Base-by-base conservation (phyloP, 1,140 invertebrate genomes). In the Eueides isabella region DNA sequence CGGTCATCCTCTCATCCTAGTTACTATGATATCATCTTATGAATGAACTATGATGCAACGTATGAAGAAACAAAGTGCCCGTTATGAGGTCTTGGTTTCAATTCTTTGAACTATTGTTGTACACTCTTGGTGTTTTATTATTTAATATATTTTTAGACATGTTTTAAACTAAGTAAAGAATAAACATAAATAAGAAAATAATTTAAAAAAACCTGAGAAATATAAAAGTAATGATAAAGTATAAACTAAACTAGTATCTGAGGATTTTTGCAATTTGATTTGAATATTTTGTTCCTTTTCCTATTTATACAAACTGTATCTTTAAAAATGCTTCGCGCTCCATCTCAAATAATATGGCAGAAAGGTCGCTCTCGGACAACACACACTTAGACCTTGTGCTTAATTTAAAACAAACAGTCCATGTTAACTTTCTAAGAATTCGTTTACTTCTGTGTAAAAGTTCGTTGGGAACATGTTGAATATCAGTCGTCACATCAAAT, bases 21-120 rank as follows among this genome's bases (percentile, higher is more conserved):
- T 72, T 75, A 61, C 70, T 48, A 71, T 72, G 67, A 69, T 74
- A 74, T 71, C 74, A 74, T 74, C 72, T 80, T 64, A 74, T 84
- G 76, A 85, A 82, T 87, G 79, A 77, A 79, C 71, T 75, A 29
- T 80, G 79, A 83, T 80, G 81, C 68, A 70, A 78, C 61, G 64
- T 48, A 69, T 55, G 44, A 48, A 76, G 19, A 30, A 55, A 61
- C 33, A 48, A n/a, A 14, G 31, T 35, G 30, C 3, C 23, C 26
- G 67, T 69, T 29, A n/a, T 28, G 6, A 55, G 41, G 1, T 23
- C 41, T 19, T 26, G 19, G 19, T 11, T 26, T 55, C 19, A 26
- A 0, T 23, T 55, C 23, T 55, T 3, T 55, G 7, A 26, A 55
- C 19, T 11, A 26, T 55, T 23, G 14, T 19, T 23, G n/a, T 48